phyloP scores from a whole-genome alignment of 2,113 vertebrate species.

The Craseonycteris thonglongyai region DNA sequence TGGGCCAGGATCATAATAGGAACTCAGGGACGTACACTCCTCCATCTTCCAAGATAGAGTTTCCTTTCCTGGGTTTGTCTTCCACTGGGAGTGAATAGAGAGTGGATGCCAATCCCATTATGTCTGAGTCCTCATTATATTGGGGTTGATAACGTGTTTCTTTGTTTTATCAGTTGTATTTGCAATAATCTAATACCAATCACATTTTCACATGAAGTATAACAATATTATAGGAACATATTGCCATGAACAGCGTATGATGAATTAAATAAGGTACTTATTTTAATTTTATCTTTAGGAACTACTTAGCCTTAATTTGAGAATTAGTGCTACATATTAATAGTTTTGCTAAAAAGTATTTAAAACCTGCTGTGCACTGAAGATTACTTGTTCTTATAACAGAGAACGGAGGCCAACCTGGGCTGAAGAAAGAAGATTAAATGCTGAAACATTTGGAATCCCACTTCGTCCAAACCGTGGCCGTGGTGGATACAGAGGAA shows the following conservation, averaged over 20 bases:
- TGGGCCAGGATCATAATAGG: background rate
- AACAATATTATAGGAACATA: background rate
- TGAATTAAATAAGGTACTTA: background rate
- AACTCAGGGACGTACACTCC: background rate
- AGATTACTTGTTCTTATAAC: background rate
- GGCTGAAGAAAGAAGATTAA: slow-evolving; percentile 96
- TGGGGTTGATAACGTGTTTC: background rate
- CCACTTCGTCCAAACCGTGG: slow-evolving; percentile 91
- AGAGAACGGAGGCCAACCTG: slow-evolving; percentile 96
- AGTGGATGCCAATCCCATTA: background rate
- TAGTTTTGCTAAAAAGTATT: background rate
- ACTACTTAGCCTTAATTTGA: background rate
- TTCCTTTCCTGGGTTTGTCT: background rate
- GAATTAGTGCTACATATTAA: background rate
- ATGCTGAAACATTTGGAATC: slow-evolving; percentile 96
- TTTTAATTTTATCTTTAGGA: background rate
- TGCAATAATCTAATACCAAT: background rate
- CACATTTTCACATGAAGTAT: background rate
- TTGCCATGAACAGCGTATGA: background rate
- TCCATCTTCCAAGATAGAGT: background rate
- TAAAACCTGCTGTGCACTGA: background rate
- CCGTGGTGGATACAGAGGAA: slow-evolving; percentile 89
- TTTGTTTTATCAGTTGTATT: slow-evolving; percentile 6
- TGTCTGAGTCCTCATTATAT: background rate
- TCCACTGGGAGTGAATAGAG: background rate